Conservation (phyloP, 2,113 vertebrate genomes). For the Catharus minimus region DNA sequence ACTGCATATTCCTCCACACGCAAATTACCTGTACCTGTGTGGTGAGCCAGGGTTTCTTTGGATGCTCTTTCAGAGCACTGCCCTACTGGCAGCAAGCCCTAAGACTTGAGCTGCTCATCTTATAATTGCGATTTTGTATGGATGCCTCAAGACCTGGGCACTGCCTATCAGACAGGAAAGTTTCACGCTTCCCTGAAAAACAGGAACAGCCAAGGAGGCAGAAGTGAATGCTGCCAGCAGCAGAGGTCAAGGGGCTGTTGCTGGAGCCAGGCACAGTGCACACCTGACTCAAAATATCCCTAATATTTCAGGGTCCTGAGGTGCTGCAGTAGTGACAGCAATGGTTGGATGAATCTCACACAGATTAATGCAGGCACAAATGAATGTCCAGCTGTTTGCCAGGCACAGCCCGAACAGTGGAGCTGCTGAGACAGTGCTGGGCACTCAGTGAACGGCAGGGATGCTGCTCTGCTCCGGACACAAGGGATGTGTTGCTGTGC, state of each 20-base stretch:
- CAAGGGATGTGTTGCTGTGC: neutral
- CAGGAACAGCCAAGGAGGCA: neutral
- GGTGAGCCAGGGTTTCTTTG: neutral
- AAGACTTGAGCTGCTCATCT: rapidly evolving
- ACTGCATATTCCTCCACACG: neutral
- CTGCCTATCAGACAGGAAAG: neutral
- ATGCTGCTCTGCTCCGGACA: neutral
- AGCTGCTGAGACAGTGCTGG: neutral
- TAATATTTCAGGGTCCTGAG: neutral
- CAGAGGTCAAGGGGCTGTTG: neutral
- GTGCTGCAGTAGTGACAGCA: neutral
- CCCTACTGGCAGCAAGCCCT: neutral
- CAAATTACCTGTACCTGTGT: neutral
- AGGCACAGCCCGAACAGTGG: rapidly evolving
- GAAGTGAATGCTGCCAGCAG: neutral
- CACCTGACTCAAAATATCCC: neutral
- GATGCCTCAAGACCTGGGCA: neutral
- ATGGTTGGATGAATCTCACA: neutral
- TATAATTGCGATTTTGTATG: rapidly evolving
- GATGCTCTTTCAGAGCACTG: neutral
- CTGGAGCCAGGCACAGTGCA: neutral
- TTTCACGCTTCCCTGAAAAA: neutral
- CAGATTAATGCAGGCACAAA: neutral
- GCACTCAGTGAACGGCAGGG: rapidly evolving
- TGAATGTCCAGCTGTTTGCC: neutral